Base-by-base conservation (phyloP, 2,797 vertebrate species). In the Brachyrhaphis roseni region DNA sequence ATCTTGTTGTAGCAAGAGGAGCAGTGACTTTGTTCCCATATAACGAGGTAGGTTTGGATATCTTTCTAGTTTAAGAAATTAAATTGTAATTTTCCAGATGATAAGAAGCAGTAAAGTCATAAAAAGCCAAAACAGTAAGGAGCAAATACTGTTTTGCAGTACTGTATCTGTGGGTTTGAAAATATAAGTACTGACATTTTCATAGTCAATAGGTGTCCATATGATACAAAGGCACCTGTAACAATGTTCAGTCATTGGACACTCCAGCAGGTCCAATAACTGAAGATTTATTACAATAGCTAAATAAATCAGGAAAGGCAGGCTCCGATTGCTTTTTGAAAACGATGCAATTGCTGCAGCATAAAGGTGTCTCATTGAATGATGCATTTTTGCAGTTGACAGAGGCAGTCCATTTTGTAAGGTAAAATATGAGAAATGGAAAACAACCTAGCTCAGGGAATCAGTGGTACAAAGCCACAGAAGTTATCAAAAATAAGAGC, bases 391-490 rank as follows among this genome's bases (percentile, higher is more conserved):
- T 72, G 57, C 26, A 68, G 45, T 4, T 70, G 43, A 81, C 36
- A 43, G 78, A 78, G 31, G 55, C 34, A 77, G 72, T 16, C 5
- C 41, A n/a, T 78, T 45, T 64, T n/a, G 41, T 79, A 46, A 7
- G 57, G 47, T 81, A 57, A 71, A 82, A 62, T 77, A 59, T 53
- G 43, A 84, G 51, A 74, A 74, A 59, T 64, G 64, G n/a, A 82
- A 82, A 84, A 77, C 16, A 72, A 47, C 16, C 41, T 26, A 13
- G 16, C 55, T 46, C 75, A 75, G 76, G 75, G 31, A 76, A 73
- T 88, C 75, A 75, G 53, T 5, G 26, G 8, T n/a, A 73, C 18
- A 13, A 49, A 78, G 53, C 55, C 64, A 39, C 57, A 66, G 31
- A 76, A 85, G 49, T 28, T 55, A 77, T 51, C n/a, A 53, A 66